phyloP scores from a whole-genome alignment of 2,113 vertebrate genomes.

The Pundamilia nyererei region DNA sequence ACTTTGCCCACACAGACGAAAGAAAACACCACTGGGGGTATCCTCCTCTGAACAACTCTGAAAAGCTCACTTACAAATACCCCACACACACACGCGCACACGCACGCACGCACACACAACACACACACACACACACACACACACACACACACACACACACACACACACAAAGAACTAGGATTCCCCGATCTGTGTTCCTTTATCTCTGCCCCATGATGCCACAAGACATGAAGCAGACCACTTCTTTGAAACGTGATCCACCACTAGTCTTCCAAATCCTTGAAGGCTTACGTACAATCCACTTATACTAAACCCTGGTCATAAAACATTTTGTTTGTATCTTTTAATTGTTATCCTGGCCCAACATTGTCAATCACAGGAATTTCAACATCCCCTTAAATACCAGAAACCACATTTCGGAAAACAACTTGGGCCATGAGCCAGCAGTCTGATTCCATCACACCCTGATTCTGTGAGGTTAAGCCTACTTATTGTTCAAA shows the following conservation, averaged over 20 bases:
- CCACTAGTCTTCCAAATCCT: conserved; percentile 23
- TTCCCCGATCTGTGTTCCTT: not conserved
- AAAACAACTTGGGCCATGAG: not conserved
- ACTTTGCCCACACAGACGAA: conserved; percentile 29
- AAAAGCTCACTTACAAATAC: conserved; percentile 4
- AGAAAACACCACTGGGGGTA: conserved; percentile 11
- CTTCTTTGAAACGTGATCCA: conserved; percentile 53
- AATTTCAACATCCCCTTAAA: conserved; percentile 6
- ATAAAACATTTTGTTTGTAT: conserved; percentile 48
- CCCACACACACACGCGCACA: too few relatives aligned
- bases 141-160: not conserved
- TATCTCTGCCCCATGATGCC: conserved; percentile 7
- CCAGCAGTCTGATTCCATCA: conserved; percentile 27
- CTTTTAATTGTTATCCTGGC: conserved; percentile 22
- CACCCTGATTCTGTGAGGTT: conserved; percentile 19
- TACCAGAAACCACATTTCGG: conserved; percentile 16
- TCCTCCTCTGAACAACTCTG: conserved; percentile 1
- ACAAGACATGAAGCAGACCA: conserved; percentile 47
- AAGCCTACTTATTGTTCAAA: not conserved
- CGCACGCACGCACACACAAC: too few relatives aligned
- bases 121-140: not conserved
- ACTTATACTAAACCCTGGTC: conserved; percentile 36
- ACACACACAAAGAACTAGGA: not conserved
- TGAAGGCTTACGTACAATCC: conserved; percentile 20
- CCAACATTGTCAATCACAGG: conserved; percentile 10